phyloP scores from a whole-genome alignment of 2,113 vertebrate species.

The Albula goreensis region DNA sequence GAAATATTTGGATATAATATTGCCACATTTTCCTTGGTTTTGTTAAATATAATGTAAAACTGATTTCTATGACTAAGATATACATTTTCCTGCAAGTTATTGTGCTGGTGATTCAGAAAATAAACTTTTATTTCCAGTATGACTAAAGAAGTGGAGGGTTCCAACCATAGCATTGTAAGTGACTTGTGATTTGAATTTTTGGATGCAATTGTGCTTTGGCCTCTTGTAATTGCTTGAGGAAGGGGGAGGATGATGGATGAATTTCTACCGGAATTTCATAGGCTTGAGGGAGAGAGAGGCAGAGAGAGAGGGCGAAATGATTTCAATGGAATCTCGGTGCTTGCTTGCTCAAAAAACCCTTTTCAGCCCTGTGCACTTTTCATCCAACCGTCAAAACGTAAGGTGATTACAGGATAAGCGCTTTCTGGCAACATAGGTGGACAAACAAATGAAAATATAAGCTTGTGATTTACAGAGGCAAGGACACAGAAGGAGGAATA shows the following conservation, averaged over 20 bases:
- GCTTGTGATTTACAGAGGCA: conserved; percentile 30
- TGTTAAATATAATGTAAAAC: background rate
- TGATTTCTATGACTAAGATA: background rate
- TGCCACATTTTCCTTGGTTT: background rate
- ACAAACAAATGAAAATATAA: conserved; percentile 12
- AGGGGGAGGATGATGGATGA: background rate
- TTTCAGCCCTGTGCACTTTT: background rate
- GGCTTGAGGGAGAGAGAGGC: no score
- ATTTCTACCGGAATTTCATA: no score
- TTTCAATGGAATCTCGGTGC: background rate
- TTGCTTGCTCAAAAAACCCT: background rate
- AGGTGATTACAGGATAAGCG: conserved; percentile 3
- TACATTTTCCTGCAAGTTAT: background rate
- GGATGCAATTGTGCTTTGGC: background rate
- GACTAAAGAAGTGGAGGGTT: background rate
- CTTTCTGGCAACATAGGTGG: conserved; percentile 22
- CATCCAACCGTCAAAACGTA: background rate
- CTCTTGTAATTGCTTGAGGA: background rate
- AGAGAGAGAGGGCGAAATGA: background rate
- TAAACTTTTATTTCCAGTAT: background rate
- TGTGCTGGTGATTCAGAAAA: no score
- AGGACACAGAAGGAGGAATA: conserved; percentile 28
- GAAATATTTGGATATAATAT: background rate
- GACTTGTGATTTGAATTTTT: background rate
- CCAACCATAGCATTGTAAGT: background rate